Percentiles rank a stretch among this genome's conserved stretches.
These are phyloP conservation scores for Trematomus loennbergii DNA, from an alignment of 2,113 vertebrate genomes.

Conservation along the genomic window DNA sequence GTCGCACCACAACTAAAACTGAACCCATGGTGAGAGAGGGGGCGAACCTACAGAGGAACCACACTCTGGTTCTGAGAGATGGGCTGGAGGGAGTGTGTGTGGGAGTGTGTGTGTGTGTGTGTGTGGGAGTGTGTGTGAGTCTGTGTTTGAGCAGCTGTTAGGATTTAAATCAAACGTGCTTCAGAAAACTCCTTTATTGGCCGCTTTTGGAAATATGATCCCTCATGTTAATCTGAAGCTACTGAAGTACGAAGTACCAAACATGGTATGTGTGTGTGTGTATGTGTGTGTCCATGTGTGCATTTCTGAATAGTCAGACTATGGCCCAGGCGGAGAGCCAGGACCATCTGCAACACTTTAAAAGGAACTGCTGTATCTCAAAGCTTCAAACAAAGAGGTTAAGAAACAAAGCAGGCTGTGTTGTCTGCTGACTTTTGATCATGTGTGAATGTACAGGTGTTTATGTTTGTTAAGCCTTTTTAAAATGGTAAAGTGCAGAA, in stretches of 20 bases:
- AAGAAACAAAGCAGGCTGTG: slow-evolving; percentile 62
- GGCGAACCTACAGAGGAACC: slow-evolving; percentile 32
- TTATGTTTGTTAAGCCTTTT: slow-evolving; percentile 69
- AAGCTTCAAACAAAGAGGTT: slow-evolving; percentile 57
- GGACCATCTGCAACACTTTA: slow-evolving; percentile 71
- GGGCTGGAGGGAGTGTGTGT: slow-evolving; percentile 10
- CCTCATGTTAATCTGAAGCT: too few relatives aligned
- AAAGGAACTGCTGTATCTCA: slow-evolving; percentile 73
- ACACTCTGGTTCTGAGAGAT: slow-evolving; percentile 31
- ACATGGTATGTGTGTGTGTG: too few relatives aligned
- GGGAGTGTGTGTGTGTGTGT: neutral
- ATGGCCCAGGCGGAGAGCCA: slow-evolving; percentile 63
- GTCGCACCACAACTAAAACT: slow-evolving; percentile 70
- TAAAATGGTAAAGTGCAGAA: slow-evolving; percentile 27
- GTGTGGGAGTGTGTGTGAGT: too few relatives aligned
- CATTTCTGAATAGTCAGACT: slow-evolving; percentile 46
- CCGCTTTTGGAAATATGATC: too few relatives aligned
- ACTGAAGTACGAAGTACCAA: too few relatives aligned
- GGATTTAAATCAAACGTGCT: too few relatives aligned
- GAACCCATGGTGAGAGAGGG: slow-evolving; percentile 84
- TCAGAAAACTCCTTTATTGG: too few relatives aligned
- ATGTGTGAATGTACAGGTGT: slow-evolving; percentile 58
- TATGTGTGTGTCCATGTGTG: slow-evolving; percentile 13
- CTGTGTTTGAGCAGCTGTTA: too few relatives aligned
- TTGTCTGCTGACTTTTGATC: slow-evolving; percentile 50